phyloP scores from a whole-genome alignment of 1,140 invertebrate species.

The Rhopalosiphum maidis region DNA sequence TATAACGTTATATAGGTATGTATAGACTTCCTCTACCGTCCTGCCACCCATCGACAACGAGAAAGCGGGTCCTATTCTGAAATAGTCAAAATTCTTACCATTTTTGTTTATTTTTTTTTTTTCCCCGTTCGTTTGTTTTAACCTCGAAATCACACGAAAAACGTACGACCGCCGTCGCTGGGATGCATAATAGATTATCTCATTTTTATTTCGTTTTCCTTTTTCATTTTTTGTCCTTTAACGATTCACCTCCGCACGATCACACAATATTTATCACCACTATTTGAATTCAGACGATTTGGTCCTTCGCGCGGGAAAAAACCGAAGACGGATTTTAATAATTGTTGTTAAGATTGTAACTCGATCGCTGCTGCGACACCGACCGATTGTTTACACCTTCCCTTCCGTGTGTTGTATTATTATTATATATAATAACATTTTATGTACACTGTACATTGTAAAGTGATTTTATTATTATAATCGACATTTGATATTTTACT shows the following conservation, averaged over 20 bases:
- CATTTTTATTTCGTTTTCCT: background rate
- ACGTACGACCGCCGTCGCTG: background rate
- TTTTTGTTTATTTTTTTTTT: background rate
- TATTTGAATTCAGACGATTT: background rate
- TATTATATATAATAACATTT: background rate
- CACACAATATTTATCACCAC: background rate
- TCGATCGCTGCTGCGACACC: background rate
- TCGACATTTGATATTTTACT: too few species aligned
- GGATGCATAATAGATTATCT: background rate
- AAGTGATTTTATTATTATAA: background rate
- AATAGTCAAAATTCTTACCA: constrained; percentile 12
- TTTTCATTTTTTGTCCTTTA: background rate
- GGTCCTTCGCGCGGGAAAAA: background rate
- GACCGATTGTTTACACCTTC: background rate
- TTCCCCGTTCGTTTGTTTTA: background rate
- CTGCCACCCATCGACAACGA: background rate
- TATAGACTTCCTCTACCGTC: background rate
- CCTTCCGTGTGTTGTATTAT: background rate
- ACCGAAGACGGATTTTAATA: background rate
- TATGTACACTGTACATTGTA: too few species aligned
- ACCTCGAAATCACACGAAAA: background rate
- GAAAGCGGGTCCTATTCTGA: constrained; percentile 1
- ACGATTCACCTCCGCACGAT: background rate
- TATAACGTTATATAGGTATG: background rate
- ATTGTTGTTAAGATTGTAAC: background rate